Evolutionary conservation across 1,140 invertebrate genomes (phyloP).

Genomic region (Aricia agestis): DNA sequence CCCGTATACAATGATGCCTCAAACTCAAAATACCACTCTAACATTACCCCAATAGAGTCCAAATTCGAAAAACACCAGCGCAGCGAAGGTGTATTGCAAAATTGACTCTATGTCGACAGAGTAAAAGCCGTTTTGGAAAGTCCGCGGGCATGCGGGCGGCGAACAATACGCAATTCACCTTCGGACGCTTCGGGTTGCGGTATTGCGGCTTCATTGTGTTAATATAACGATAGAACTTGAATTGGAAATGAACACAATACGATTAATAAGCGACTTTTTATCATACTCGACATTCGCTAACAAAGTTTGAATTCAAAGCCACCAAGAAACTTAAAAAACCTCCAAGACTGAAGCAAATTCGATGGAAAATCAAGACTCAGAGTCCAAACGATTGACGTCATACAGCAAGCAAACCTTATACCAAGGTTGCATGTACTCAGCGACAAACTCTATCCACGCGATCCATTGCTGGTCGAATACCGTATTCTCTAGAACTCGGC

Average conservation of each 20-base stretch:
- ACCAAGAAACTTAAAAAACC: background rate
- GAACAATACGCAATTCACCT: slow-evolving; percentile 76
- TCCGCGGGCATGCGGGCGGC: slow-evolving; percentile 59
- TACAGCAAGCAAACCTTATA: slow-evolving; percentile 59
- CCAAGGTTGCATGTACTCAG: slow-evolving; percentile 33
- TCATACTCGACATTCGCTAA: slow-evolving; percentile 1
- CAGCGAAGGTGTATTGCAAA: slow-evolving; percentile 40
- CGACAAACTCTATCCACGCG: background rate
- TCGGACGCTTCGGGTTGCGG: slow-evolving; percentile 71
- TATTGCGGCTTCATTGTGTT: slow-evolving; percentile 74
- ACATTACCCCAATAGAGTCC: slow-evolving; percentile 29
- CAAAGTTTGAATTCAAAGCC: background rate
- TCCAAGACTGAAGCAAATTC: background rate
- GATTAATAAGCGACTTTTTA: slow-evolving; percentile 51
- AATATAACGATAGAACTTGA: slow-evolving; percentile 64
- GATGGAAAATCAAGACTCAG: slow-evolving; percentile 48
- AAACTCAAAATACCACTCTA: slow-evolving; percentile 34
- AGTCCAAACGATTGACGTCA: slow-evolving; percentile 72
- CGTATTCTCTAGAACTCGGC: background rate
- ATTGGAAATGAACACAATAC: slow-evolving; percentile 59
- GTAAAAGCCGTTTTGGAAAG: slow-evolving; percentile 64
- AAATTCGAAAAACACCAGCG: slow-evolving; percentile 19
- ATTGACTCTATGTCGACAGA: slow-evolving; percentile 59
- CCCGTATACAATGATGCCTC: slow-evolving; percentile 42
- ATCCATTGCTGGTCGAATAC: slow-evolving; percentile 30